Evolutionary conservation across 2,113 vertebrate genomes (phyloP).

Genomic region (Pristiophorus japonicus): DNA sequence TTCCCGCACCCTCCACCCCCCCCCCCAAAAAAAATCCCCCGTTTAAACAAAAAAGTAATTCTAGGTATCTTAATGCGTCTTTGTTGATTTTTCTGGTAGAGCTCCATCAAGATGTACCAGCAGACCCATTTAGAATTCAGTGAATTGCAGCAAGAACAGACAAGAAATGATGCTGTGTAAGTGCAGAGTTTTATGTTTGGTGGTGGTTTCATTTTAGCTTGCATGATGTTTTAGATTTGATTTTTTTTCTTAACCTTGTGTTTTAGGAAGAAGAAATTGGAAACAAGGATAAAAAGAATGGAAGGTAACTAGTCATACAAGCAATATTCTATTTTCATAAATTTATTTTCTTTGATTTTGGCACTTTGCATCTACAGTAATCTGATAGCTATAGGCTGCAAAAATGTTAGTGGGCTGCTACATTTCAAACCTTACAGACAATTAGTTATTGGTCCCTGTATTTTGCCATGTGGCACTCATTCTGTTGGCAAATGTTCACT

Average conservation of each 20-base stretch:
- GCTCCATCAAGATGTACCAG: constrained; percentile 68
- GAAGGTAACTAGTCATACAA: constrained; percentile 66
- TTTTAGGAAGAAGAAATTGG: constrained; percentile 75
- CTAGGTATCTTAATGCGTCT: neutral
- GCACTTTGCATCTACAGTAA: neutral
- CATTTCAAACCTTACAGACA: neutral
- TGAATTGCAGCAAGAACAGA: constrained; percentile 68
- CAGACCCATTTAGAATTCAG: constrained; percentile 64
- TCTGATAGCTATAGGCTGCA: neutral
- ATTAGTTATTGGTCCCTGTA: neutral
- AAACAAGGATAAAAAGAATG: constrained; percentile 71
- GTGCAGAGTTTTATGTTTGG: constrained; percentile 42
- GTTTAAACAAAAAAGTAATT: neutral
- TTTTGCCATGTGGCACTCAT: neutral
- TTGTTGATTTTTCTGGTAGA: constrained; percentile 53
- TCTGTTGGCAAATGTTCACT: neutral
- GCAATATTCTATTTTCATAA: neutral
- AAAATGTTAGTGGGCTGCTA: neutral
- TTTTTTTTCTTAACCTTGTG: constrained; percentile 39
- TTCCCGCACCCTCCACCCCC: too few relatives aligned
- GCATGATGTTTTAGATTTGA: neutral
- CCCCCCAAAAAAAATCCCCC: neutral
- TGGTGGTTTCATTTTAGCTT: neutral
- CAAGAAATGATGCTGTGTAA: constrained; percentile 65
- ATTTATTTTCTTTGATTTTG: too few relatives aligned